Evolutionary conservation across 2,113 vertebrate genomes (phyloP).

Genomic region (Dicrurus megarhynchus): DNA sequence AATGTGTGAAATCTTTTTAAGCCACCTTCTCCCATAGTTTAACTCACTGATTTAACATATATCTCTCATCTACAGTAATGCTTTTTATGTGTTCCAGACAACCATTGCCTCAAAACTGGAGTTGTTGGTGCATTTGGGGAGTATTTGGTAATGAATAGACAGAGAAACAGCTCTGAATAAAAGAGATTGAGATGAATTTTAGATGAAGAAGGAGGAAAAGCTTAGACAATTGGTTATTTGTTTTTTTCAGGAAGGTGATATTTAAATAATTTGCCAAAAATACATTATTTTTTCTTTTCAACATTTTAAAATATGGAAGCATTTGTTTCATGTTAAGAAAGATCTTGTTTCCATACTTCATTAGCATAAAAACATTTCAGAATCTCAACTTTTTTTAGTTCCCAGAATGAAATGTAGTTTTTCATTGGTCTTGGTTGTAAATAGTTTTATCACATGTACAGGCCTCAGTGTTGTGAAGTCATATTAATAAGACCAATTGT

Average conservation of each 20-base stretch:
- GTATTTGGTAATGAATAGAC: background rate
- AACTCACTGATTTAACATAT: background rate
- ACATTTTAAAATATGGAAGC: background rate
- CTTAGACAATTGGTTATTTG: background rate
- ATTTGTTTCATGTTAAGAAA: background rate
- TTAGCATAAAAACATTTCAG: background rate
- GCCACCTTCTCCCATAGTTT: background rate
- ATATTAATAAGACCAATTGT: background rate
- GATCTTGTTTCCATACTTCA: background rate
- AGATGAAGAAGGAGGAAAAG: background rate
- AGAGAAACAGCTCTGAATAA: background rate
- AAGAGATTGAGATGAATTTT: background rate
- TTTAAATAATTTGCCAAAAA: background rate
- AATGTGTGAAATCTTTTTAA: background rate
- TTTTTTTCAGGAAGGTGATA: background rate
- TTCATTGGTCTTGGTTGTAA: background rate
- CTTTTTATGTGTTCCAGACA: background rate
- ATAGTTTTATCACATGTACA: background rate
- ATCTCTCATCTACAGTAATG: background rate
- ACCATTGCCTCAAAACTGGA: background rate
- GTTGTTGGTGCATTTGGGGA: background rate
- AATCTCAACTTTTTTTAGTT: background rate
- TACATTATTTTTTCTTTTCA: background rate
- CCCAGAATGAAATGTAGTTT: background rate
- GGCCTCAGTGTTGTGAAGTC: background rate